Base-by-base conservation (phyloP, 2,888 invertebrate species). In the Oxystoma pomonae region DNA sequence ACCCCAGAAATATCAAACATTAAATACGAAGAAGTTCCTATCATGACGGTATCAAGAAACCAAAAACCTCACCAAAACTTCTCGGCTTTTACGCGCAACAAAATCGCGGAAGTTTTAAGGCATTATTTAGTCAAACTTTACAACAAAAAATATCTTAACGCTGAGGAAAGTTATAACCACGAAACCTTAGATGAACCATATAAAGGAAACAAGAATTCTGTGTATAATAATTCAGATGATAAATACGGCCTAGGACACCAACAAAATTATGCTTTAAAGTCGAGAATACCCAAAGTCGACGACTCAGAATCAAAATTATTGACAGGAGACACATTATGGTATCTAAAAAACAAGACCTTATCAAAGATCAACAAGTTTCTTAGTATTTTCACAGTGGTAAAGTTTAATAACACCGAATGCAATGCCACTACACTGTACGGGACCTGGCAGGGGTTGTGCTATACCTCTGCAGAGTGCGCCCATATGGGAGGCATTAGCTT, bases 361-460 rank as follows among this genome's bases (percentile, higher is more conserved):
- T 68, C 67, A 21, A 74, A 77, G 35, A 73, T 76, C 2, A 79
- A 79, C 56, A 77, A 79, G 20, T 86, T 90, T 72, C 80, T 90
- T 55, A 89, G 87, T 74, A 81, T 91, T 7, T 90, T 90, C 70
- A 86, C 90, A 66, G 85, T 90, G 7, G 84, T 91, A 3, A 83
- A 88, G 73, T 90, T 91, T 74, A 83, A 87, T 58, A 89, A 90
- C 73, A 84, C 82, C 1, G 77, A 83, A 19, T 91, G 91, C 74
- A 76, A 76, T 16, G 82, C 84, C 0, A 82, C 79, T 21, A 82
- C 79, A 69, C 82, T 82, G 20, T 78, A 82, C n/a, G 80, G 82
- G 20, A 81, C 86, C 2, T 82, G 89, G 70, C 86, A 88, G 73
- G 92, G 92, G 0, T 85, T 84, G 20, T 92, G 92, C 74, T 84